Conservation (phyloP, 1,140 invertebrate genomes). For the Zaprionus nigranus region DNA sequence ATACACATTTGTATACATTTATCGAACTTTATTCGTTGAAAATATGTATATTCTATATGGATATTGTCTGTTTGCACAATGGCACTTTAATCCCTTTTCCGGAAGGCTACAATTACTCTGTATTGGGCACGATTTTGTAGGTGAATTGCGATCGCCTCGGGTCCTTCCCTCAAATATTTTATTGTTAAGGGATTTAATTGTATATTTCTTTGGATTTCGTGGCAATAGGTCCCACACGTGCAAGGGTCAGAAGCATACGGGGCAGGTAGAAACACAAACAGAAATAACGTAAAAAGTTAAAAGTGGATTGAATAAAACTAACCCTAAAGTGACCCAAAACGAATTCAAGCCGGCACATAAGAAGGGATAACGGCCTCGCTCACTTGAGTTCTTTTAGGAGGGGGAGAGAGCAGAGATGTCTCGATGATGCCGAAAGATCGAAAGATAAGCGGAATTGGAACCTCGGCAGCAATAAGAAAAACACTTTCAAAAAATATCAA, state of each 20-base stretch:
- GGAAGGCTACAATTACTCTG: slow-evolving; percentile 70
- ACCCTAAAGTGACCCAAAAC: slow-evolving; percentile 77
- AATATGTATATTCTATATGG: slow-evolving; percentile 1
- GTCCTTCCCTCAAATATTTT: slow-evolving; percentile 40
- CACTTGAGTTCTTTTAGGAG: slow-evolving; percentile 46
- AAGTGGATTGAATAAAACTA: slow-evolving; percentile 71
- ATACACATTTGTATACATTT: neutral
- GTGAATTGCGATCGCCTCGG: slow-evolving; percentile 44
- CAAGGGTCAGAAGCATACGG: slow-evolving; percentile 61
- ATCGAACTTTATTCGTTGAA: slow-evolving; percentile 3
- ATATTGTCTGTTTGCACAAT: slow-evolving; percentile 28
- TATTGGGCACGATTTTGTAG: slow-evolving; percentile 56
- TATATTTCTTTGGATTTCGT: slow-evolving; percentile 64
- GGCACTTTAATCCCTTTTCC: slow-evolving; percentile 71
- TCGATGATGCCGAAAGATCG: slow-evolving; percentile 61
- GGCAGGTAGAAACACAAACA: slow-evolving; percentile 60
- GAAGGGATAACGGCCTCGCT: slow-evolving; percentile 55
- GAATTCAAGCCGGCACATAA: slow-evolving; percentile 57
- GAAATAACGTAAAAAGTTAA: slow-evolving; percentile 59
- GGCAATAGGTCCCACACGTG: slow-evolving; percentile 69
- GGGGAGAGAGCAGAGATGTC: slow-evolving; percentile 39
- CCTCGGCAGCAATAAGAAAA: slow-evolving; percentile 13
- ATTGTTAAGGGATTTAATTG: slow-evolving; percentile 45
- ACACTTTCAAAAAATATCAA: slow-evolving; percentile 7
- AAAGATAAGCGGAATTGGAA: slow-evolving; percentile 49